Percentiles rank a stretch among this genome's conserved stretches.
phyloP scores from a whole-genome alignment of 2,797 vertebrate genomes.

The Lagocephalus sceleratus region DNA sequence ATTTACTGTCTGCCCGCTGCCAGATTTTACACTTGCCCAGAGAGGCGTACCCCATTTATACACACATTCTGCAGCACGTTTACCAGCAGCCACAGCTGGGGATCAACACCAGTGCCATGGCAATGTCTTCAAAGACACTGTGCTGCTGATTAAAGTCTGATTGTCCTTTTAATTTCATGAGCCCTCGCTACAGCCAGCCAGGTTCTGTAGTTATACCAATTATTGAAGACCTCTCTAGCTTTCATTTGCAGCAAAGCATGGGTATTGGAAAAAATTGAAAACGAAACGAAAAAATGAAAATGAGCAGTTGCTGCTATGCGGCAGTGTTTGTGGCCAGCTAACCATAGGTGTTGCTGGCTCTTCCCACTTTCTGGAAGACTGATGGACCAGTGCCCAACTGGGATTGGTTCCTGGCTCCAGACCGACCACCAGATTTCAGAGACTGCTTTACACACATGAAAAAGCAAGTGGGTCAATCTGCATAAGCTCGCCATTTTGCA shows the following conservation, averaged over 20 bases:
- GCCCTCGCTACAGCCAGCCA: slow-evolving; percentile 39
- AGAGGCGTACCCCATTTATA: slow-evolving; percentile 73
- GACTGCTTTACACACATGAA: slow-evolving; percentile 73
- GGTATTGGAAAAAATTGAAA: slow-evolving; percentile 22
- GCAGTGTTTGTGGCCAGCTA: slow-evolving; percentile 57
- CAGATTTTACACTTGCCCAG: slow-evolving; percentile 77
- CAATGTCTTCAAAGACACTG: slow-evolving; percentile 69
- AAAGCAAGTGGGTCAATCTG: slow-evolving; percentile 70
- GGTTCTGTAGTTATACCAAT: slow-evolving; percentile 24
- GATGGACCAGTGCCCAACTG: slow-evolving; percentile 65
- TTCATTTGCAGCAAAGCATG: neutral
- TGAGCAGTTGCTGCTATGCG: slow-evolving; percentile 33
- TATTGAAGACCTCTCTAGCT: slow-evolving; percentile 5
- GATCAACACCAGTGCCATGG: slow-evolving; percentile 68
- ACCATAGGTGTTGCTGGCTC: slow-evolving; percentile 64
- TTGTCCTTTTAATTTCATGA: slow-evolving; percentile 68
- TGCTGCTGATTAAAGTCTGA: slow-evolving; percentile 70
- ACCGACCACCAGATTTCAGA: slow-evolving; percentile 68
- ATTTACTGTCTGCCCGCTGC: slow-evolving; percentile 77
- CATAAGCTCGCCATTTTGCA: slow-evolving; percentile 50
- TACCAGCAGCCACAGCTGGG: slow-evolving; percentile 73
- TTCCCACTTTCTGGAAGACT: slow-evolving; percentile 71
- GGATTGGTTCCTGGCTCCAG: slow-evolving; percentile 63
- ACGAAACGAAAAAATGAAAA: neutral
- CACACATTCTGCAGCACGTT: slow-evolving; percentile 70